phyloP scores from a whole-genome alignment of 2,797 vertebrate genomes.

The Brotula barbata region DNA sequence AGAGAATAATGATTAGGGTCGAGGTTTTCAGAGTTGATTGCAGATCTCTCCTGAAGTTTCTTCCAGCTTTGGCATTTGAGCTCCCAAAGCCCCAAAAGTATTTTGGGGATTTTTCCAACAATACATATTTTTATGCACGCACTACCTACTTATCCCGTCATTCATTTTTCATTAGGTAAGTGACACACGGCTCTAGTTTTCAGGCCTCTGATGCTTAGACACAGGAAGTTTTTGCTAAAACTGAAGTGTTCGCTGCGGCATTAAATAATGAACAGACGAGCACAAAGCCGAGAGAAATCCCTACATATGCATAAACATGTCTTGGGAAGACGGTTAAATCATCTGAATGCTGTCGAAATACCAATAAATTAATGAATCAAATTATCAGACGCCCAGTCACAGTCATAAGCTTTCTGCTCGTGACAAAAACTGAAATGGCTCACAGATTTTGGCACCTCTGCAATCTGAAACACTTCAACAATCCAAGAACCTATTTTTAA shows the following conservation, averaged over 20 bases:
- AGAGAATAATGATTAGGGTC: slow-evolving; percentile 59
- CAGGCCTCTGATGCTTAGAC: slow-evolving; percentile 26
- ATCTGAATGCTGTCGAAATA: slow-evolving; percentile 13
- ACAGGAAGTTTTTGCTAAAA: slow-evolving; percentile 27
- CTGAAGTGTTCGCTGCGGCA: slow-evolving; percentile 44
- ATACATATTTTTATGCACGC: slow-evolving; percentile 60
- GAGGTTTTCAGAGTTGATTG: slow-evolving; percentile 38
- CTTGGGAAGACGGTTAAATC: slow-evolving; percentile 13
- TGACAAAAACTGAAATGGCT: slow-evolving; percentile 14
- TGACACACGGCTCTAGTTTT: slow-evolving; percentile 32
- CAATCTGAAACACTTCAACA: slow-evolving; percentile 6
- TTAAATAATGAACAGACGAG: slow-evolving; percentile 53
- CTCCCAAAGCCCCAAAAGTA: slow-evolving; percentile 22
- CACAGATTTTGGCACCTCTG: slow-evolving; percentile 14
- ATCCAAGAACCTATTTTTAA: slow-evolving; percentile 17
- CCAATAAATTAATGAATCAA: background rate
- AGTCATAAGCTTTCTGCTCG: slow-evolving; percentile 10
- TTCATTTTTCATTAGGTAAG: slow-evolving; percentile 59
- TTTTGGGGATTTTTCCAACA: slow-evolving; percentile 38
- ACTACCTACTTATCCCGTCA: slow-evolving; percentile 44
- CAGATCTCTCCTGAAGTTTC: slow-evolving; percentile 40
- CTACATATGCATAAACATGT: slow-evolving; percentile 43
- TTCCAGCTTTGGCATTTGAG: slow-evolving; percentile 31
- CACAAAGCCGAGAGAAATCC: slow-evolving; percentile 35
- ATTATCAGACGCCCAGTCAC: slow-evolving; percentile 1